Conservation (phyloP, 2,888 invertebrate genomes). For the Limnephilus auricula region DNA sequence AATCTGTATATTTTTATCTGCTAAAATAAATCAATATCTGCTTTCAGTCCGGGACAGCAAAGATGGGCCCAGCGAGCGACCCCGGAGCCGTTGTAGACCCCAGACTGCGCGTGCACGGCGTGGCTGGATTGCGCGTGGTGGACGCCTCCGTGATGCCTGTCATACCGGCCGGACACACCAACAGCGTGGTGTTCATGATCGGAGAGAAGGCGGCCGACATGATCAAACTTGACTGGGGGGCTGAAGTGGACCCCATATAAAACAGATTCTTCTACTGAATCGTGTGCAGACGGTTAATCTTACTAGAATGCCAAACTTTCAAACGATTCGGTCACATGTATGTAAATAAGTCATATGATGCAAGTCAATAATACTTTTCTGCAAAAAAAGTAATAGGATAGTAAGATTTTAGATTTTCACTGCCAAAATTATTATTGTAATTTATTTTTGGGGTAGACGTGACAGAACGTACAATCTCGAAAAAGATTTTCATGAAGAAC, state of each 20-base stretch:
- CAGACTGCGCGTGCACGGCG: constrained; percentile 73
- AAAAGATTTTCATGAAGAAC: too few relatives aligned
- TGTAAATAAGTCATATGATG: too few relatives aligned
- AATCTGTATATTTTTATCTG: too few relatives aligned
- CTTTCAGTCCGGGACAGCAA: constrained; percentile 81
- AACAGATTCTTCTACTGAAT: background rate
- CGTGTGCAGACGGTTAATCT: background rate
- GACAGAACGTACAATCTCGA: too few relatives aligned
- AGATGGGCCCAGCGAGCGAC: constrained; percentile 83
- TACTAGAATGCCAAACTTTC: too few relatives aligned
- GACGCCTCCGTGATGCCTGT: constrained; percentile 78
- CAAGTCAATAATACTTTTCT: too few relatives aligned
- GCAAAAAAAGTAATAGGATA: too few relatives aligned
- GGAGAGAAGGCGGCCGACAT: constrained; percentile 77
- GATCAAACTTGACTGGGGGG: constrained; percentile 75
- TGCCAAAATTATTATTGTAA: too few relatives aligned
- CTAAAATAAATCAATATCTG: background rate
- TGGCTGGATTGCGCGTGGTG: constrained; percentile 73
- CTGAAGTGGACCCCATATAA: constrained; percentile 6
- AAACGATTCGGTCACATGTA: too few relatives aligned
- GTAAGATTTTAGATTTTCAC: too few relatives aligned
- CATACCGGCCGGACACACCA: constrained; percentile 77
- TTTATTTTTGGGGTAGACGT: too few relatives aligned
- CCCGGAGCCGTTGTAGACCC: constrained; percentile 82
- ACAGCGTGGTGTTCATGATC: constrained; percentile 78